Evolutionary conservation across 2,113 vertebrate species (phyloP).

Genomic region (Oncorhynchus kisutch): DNA sequence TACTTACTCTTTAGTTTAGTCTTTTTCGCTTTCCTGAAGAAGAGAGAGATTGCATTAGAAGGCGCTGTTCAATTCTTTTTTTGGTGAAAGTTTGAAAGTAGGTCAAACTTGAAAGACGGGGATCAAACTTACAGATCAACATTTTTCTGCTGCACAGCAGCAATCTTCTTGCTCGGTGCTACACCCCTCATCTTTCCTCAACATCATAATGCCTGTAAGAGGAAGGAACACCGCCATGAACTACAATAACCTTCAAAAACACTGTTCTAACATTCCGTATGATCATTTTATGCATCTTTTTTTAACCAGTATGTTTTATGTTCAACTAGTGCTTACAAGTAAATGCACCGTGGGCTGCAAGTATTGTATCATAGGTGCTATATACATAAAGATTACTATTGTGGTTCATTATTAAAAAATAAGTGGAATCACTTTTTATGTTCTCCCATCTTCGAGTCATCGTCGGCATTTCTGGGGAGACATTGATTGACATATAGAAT

Average conservation of each 20-base stretch:
- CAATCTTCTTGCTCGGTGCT: conserved; percentile 97
- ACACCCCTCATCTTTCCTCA: conserved; percentile 99
- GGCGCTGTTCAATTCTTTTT: background rate
- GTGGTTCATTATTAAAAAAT: background rate
- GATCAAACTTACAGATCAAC: conserved; percentile 89
- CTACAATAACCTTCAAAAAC: background rate
- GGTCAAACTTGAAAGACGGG: background rate
- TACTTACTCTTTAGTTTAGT: conserved; percentile 97
- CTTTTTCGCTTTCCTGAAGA: conserved; percentile 94
- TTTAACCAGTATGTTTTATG: background rate
- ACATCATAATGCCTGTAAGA: conserved; percentile 93
- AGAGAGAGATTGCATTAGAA: conserved; percentile 27
- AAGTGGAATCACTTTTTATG: conserved; percentile 14
- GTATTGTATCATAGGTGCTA: background rate
- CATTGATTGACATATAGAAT: background rate
- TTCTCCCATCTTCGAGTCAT: conserved; percentile 16
- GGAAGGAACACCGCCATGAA: background rate
- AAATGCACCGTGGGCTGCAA: background rate
- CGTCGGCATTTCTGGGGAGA: conserved; percentile 14
- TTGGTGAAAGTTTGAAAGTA: background rate
- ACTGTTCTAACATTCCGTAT: background rate
- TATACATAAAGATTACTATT: background rate
- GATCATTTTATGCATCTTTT: background rate
- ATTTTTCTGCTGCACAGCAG: conserved; percentile 97
- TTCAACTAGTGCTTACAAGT: background rate